A percentile compares a stretch with the other conserved stretches of the same genome.
Conservation (phyloP, 2,888 invertebrate species). For the Tupiocoris notatus region DNA sequence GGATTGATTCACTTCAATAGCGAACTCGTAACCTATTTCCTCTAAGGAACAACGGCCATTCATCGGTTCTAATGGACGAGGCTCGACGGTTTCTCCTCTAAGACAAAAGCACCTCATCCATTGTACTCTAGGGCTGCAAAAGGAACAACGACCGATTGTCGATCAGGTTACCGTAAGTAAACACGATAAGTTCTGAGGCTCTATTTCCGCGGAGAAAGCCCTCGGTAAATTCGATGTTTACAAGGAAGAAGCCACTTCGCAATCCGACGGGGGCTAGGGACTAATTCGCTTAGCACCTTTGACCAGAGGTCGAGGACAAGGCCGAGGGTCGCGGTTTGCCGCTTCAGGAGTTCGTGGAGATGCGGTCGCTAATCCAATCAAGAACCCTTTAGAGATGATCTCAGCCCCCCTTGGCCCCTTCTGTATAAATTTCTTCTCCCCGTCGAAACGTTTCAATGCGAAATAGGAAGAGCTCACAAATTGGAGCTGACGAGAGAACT, state of each 20-base stretch:
- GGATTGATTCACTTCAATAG: neutral
- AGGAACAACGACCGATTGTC: slow-evolving; percentile 18
- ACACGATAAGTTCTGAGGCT: slow-evolving; percentile 36
- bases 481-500: too few relatives aligned
- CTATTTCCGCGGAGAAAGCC: neutral
- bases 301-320: neutral
- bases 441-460: too few relatives aligned
- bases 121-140: neutral
- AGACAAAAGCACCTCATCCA: neutral
- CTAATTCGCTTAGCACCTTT: neutral
- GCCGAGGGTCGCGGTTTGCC: neutral
- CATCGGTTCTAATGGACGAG: neutral
- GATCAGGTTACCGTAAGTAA: slow-evolving; percentile 26
- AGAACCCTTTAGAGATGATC: neutral
- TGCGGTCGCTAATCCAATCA: neutral
- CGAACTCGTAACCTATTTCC: neutral
- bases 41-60: neutral
- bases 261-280: neutral
- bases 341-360: neutral
- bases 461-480: too few relatives aligned
- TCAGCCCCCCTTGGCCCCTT: neutral
- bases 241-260: neutral
- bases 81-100: neutral
- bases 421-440: too few relatives aligned
- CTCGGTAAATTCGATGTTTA: neutral